A percentile compares a stretch with the other conserved stretches of the same genome.
phyloP scores from a whole-genome alignment of 2,113 vertebrate genomes.

The Psammodynastes pulverulentus region DNA sequence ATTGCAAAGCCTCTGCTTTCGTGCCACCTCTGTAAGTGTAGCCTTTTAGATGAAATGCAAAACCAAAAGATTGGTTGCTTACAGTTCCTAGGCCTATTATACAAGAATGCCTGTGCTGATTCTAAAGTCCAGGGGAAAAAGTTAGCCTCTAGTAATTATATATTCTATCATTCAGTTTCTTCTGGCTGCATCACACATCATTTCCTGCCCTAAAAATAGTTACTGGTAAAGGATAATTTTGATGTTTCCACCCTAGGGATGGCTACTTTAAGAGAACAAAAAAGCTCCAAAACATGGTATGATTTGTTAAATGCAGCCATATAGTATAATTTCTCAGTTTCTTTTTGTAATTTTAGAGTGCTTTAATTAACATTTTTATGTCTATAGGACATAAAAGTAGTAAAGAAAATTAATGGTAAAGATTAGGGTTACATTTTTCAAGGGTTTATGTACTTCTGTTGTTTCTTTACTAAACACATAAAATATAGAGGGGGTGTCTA shows the following conservation, averaged over 20 bases:
- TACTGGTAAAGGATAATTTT: neutral
- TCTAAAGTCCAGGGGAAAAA: slow-evolving; percentile 31
- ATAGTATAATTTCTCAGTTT: neutral
- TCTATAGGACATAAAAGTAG: neutral
- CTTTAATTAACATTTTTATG: neutral
- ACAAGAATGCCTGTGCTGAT: slow-evolving; percentile 23
- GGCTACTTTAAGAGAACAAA: neutral
- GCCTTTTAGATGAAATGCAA: slow-evolving; percentile 58
- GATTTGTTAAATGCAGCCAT: neutral
- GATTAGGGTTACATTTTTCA: neutral
- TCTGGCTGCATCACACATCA: neutral
- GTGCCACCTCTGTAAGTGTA: slow-evolving; percentile 42
- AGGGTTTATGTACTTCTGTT: neutral
- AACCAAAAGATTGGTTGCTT: slow-evolving; percentile 53
- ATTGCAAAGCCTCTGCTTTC: slow-evolving; percentile 23
- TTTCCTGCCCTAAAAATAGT: slow-evolving; percentile 14
- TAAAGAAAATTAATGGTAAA: neutral
- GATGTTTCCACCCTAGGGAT: slow-evolving; percentile 2
- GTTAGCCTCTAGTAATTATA: slow-evolving; percentile 28
- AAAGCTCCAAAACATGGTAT: neutral
- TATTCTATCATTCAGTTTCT: neutral
- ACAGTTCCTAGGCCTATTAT: slow-evolving; percentile 23
- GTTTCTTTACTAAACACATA: neutral
- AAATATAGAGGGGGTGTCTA: neutral
- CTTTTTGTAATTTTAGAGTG: slow-evolving; percentile 10